These are phyloP conservation scores for Myopa testacea DNA, from an alignment of 2,888 invertebrate species.

Conservation along the genomic window DNA sequence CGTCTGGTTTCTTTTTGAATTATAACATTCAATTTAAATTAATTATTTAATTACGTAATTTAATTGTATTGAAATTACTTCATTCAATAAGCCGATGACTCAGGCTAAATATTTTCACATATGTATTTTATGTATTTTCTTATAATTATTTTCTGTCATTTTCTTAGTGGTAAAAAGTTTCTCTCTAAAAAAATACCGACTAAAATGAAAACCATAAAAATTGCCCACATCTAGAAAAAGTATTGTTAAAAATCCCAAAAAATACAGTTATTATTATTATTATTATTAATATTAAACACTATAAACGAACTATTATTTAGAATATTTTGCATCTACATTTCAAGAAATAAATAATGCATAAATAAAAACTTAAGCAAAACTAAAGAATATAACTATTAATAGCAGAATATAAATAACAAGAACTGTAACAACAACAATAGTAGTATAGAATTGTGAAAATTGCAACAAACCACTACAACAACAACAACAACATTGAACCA, in stretches of 20 bases:
- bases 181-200: neutral
- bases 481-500: conserved; percentile 57
- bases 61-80: conserved; percentile 38
- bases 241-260: conserved; percentile 13
- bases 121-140: too few relatives aligned
- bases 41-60: conserved; percentile 22
- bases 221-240: conserved; percentile 9
- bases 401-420: conserved; percentile 30
- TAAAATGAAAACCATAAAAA: neutral
- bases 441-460: too few relatives aligned
- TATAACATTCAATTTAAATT: too few relatives aligned
- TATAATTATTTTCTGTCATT: too few relatives aligned
- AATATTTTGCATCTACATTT: neutral
- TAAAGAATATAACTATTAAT: conserved; percentile 24
- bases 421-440: conserved; percentile 35
- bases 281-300: too few relatives aligned
- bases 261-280: too few relatives aligned
- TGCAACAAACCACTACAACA: conserved; percentile 38
- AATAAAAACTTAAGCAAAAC: neutral
- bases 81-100: neutral
- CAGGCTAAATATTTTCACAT: conserved; percentile 17
- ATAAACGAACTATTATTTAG: neutral
- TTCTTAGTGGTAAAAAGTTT: too few relatives aligned
- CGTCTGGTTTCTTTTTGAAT: too few relatives aligned
- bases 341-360: too few relatives aligned